These are phyloP conservation scores for Druon quercuslanigerum DNA, from an alignment of 1,140 invertebrate genomes.

Conservation along the genomic window DNA sequence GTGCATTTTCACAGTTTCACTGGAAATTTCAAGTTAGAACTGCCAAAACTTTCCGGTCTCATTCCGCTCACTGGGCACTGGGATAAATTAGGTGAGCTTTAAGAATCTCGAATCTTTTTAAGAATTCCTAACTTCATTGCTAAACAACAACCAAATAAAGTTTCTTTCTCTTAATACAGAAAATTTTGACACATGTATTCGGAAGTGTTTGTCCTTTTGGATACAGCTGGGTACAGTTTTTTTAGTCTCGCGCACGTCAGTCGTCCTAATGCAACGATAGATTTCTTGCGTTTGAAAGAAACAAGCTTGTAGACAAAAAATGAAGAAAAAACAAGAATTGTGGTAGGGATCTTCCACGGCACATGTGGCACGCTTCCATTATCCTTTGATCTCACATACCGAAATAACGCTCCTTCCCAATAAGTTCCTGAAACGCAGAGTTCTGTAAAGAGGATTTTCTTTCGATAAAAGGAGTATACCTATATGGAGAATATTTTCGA, in stretches of 20 bases:
- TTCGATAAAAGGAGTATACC: too few relatives aligned
- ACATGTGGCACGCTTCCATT: conserved; percentile 58
- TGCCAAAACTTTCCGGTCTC: conserved; percentile 15
- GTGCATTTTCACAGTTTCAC: conserved; percentile 44
- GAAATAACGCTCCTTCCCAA: conserved; percentile 41
- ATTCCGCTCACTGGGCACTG: not conserved
- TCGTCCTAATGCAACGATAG: not conserved
- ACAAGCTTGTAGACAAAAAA: not conserved
- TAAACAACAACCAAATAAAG: not conserved
- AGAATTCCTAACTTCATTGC: not conserved
- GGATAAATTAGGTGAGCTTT: too few relatives aligned
- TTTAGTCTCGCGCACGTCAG: not conserved
- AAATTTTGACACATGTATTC: not conserved
- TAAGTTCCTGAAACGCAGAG: too few relatives aligned
- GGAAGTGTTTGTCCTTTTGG: not conserved
- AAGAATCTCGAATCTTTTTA: not conserved
- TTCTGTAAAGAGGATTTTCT: too few relatives aligned
- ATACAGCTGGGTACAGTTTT: conserved; percentile 2
- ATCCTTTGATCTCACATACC: conserved; percentile 56
- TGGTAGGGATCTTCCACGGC: conserved; percentile 50
- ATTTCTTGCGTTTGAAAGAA: not conserved
- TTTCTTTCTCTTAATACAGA: conserved; percentile 12
- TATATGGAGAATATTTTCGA: too few relatives aligned
- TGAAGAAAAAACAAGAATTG: conserved; percentile 44
- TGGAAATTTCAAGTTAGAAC: not conserved